phyloP scores from a whole-genome alignment of 1,140 invertebrate species.

The Macrobrachium rosenbergii region DNA sequence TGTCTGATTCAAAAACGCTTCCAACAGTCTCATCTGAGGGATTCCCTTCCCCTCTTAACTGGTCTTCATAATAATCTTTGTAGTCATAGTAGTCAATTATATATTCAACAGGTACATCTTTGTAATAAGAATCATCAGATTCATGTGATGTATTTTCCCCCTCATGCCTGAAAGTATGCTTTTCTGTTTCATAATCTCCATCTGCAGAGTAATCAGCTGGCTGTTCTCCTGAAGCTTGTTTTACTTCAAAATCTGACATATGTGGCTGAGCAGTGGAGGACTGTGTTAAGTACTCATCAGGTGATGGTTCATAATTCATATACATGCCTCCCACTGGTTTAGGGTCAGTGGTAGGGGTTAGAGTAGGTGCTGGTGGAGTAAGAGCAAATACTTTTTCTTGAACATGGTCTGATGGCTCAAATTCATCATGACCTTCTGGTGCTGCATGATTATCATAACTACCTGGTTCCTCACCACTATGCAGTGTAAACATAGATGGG shows the following conservation, averaged over 20 bases:
- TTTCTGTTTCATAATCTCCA: too few species aligned
- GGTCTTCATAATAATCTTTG: conserved; percentile 39
- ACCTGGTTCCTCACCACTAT: too few species aligned
- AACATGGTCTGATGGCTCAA: too few species aligned
- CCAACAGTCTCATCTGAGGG: not conserved
- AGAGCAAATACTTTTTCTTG: not conserved
- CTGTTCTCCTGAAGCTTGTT: too few species aligned
- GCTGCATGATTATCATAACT: too few species aligned
- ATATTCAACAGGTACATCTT: conserved; percentile 16
- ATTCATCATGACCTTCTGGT: too few species aligned
- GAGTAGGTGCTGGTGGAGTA: not conserved
- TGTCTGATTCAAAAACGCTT: not conserved
- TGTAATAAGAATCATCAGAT: conserved; percentile 6
- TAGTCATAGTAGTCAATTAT: conserved; percentile 37
- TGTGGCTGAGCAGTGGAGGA: too few species aligned
- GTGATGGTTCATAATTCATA: not conserved
- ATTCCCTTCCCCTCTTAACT: not conserved
- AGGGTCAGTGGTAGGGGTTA: not conserved
- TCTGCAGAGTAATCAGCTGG: too few species aligned
- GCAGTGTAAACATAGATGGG: too few species aligned
- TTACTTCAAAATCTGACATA: too few species aligned
- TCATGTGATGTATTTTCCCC: too few species aligned
- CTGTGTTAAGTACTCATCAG: not conserved
- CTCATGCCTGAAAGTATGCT: too few species aligned
- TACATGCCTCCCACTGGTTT: not conserved